These are phyloP conservation scores for Phrynocephalus forsythii DNA, from an alignment of 2,797 vertebrate species.

Conservation along the genomic window DNA sequence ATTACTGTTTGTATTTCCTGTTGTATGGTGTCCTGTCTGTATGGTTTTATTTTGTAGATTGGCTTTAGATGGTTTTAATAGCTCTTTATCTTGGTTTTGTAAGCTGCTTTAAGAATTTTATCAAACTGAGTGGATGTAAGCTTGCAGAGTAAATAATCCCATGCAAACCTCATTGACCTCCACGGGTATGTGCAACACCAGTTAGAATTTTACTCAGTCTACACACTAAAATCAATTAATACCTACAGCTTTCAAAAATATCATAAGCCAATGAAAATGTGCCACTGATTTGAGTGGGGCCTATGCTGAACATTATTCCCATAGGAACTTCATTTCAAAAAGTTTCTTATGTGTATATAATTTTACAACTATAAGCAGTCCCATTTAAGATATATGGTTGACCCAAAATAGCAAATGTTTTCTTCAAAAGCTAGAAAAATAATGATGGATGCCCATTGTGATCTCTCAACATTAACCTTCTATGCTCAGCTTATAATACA, in stretches of 20 bases:
- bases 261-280: neutral
- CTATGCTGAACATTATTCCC: neutral
- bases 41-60: constrained; percentile 7
- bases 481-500: constrained; percentile 25
- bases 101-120: constrained; percentile 20
- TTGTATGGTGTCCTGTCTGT: neutral
- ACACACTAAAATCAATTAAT: constrained; percentile 9
- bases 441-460: neutral
- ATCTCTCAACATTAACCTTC: rapidly evolving
- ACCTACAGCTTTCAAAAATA: neutral
- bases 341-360: neutral
- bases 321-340: neutral
- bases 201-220: constrained; percentile 18
- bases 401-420: neutral
- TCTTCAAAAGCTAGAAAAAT: neutral
- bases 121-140: neutral
- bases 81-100: neutral
- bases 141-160: neutral
- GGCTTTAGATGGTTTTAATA: neutral
- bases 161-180: constrained; percentile 1
- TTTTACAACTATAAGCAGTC: neutral
- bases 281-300: neutral
- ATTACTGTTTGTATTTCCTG: neutral
- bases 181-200: neutral
- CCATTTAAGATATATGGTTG: neutral